A percentile compares a stretch with the other conserved stretches of the same genome.
phyloP scores from a whole-genome alignment of 2,113 vertebrate species.

The Zootoca vivipara region DNA sequence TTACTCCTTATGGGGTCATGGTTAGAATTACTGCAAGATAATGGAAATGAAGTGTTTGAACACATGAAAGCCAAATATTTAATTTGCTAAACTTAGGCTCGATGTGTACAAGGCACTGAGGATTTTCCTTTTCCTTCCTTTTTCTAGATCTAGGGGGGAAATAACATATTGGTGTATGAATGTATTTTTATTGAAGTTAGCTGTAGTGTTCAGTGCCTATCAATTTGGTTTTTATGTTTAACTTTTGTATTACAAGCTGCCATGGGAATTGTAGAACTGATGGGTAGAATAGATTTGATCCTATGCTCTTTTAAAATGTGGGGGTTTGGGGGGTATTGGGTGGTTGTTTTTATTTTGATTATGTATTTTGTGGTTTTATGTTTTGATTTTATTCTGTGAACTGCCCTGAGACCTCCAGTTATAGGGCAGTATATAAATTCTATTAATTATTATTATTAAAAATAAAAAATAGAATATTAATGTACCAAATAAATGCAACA shows the following conservation, averaged over 20 bases:
- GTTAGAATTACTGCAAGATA: background rate
- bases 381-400: too few species aligned
- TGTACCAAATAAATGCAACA: background rate
- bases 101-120: background rate
- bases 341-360: too few species aligned
- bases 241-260: background rate
- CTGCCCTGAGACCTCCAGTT: too few species aligned
- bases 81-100: background rate
- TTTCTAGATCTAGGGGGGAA: background rate
- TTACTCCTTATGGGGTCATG: background rate
- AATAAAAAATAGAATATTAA: background rate
- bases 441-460: too few species aligned
- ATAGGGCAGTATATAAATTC: too few species aligned
- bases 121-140: background rate
- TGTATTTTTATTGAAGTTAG: background rate
- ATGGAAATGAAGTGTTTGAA: background rate
- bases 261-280: background rate
- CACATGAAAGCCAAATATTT: background rate
- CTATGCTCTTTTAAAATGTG: background rate
- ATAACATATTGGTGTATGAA: background rate
- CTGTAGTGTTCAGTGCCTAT: background rate
- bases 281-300: too few species aligned
- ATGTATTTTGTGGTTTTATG: too few species aligned
- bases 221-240: background rate
- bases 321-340: too few species aligned